Evolutionary conservation across 2,888 invertebrate species (phyloP), one percentile per base, ranked within the genome.

Genomic region (Scelioninae gen. 2): DNA sequence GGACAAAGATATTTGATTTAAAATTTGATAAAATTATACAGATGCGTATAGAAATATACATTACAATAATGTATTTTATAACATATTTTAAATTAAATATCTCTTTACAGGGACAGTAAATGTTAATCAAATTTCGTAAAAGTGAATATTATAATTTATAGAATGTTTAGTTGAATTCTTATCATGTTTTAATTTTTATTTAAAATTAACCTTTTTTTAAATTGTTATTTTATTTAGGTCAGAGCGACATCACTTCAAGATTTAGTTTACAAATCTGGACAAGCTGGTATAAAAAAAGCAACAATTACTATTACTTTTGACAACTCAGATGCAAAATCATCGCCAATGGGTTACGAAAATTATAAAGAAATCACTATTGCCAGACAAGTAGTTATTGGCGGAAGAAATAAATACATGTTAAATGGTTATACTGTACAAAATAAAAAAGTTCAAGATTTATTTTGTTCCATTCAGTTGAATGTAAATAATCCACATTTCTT

Each of bases 401-500:
- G 93, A 7, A 95, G 95, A 83, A 95, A 94, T 84, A 97, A 96
- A 82, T 99, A 98, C 84, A 87, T 96, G 79, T 95, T 99, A 73
- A 98, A 99, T 84, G 98, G 98, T 2, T 91, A 92, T 65, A 93
- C 92, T 81, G 97, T 96, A 0, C 94, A 93, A 76, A 96, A 96
- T 87, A 96, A 94, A 83, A 89, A 94, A 78, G 95, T 98, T 0
- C 92, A 93, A 37, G 99, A 99, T 86, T 88, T 99, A 83, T 99
- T 99, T 87, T 95, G 96, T 80, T 96, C 97, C 0, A 94, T 99
- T 4, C 97, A 98, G 84, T 88, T 99, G 35, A 99, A 99, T 83
- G 96, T 99, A 1, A 99, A 99, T 88, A 99, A 99, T 88, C 99
- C 99, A 0, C 98, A 99, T 86, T 99, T 98, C 87, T 90, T 99